Evolutionary conservation across 1,140 invertebrate species (phyloP).

Genomic region (Manduca sexta): DNA sequence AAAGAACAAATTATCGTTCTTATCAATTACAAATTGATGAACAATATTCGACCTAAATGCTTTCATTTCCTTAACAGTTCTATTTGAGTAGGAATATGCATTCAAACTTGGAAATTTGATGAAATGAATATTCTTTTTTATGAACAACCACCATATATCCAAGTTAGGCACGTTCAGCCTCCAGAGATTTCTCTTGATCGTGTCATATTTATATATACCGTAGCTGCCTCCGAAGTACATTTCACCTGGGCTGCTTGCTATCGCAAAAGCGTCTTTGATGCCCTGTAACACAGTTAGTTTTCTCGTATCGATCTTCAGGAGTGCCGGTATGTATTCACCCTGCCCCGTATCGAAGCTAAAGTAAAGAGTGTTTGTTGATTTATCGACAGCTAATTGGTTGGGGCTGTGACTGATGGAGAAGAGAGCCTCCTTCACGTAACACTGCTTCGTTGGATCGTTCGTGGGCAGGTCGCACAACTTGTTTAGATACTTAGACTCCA

Average conservation of each 20-base stretch:
- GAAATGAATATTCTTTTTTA: constrained; percentile 45
- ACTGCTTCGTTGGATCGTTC: constrained; percentile 29
- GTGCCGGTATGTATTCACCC: constrained; percentile 45
- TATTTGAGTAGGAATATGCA: constrained; percentile 41
- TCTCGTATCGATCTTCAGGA: constrained; percentile 38
- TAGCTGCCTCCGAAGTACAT: constrained; percentile 58
- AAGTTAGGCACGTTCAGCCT: constrained; percentile 37
- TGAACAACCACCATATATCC: constrained; percentile 56
- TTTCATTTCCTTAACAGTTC: constrained; percentile 21
- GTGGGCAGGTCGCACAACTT: constrained; percentile 36
- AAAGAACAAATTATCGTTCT: constrained; percentile 44
- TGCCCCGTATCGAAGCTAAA: constrained; percentile 56
- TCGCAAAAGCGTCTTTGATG: constrained; percentile 54
- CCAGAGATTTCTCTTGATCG: constrained; percentile 25
- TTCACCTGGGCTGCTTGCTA: constrained; percentile 35
- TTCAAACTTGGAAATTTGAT: constrained; percentile 51
- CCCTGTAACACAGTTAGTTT: constrained; percentile 49
- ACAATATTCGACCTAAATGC: constrained; percentile 25
- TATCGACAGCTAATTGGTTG: constrained; percentile 50
- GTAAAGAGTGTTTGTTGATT: constrained; percentile 44
- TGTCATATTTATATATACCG: constrained; percentile 52
- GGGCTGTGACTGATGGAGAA: constrained; percentile 42
- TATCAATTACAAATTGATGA: constrained; percentile 55
- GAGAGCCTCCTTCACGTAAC: constrained; percentile 43
- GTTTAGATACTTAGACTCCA: not conserved